Percentiles rank a stretch among this genome's conserved stretches.
Evolutionary conservation across 2,888 invertebrate species (phyloP).

Genomic region (Seira ritae): DNA sequence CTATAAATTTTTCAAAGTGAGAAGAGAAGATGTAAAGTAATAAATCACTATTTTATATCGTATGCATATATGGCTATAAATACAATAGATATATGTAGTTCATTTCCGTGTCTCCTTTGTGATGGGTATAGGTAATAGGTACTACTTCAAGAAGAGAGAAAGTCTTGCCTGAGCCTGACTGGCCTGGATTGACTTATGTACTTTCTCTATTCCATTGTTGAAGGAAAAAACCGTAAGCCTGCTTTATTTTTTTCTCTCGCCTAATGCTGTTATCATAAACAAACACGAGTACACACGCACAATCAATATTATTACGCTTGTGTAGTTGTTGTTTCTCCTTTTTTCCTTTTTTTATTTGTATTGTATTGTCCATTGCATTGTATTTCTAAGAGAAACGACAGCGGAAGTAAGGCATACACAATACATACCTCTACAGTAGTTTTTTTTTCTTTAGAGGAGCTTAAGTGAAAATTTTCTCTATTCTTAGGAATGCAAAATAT

Average conservation of each 20-base stretch:
- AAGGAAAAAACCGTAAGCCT: neutral
- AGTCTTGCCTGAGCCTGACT: too few species aligned
- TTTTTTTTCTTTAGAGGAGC: neutral
- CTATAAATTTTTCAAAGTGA: too few species aligned
- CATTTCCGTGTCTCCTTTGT: too few species aligned
- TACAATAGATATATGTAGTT: too few species aligned
- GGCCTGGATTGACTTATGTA: too few species aligned
- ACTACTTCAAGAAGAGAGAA: too few species aligned
- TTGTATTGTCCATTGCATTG: neutral
- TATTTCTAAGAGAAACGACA: neutral
- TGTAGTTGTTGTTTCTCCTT: conserved; percentile 33
- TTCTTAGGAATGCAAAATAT: too few species aligned
- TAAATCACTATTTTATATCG: too few species aligned
- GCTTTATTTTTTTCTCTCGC: neutral
- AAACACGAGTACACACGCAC: conserved; percentile 31
- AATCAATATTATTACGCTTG: conserved; percentile 4
- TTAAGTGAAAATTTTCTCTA: too few species aligned
- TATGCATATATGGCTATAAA: too few species aligned
- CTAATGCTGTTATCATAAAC: conserved; percentile 47
- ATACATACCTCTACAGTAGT: neutral
- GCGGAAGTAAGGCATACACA: neutral
- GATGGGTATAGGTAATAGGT: too few species aligned
- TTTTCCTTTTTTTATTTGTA: neutral
- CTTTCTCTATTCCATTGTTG: neutral
- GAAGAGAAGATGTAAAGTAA: too few species aligned